A percentile compares a stretch with the other conserved stretches of the same genome.
phyloP scores from a whole-genome alignment of 2,797 vertebrate genomes.

The Acridotheres tristis region DNA sequence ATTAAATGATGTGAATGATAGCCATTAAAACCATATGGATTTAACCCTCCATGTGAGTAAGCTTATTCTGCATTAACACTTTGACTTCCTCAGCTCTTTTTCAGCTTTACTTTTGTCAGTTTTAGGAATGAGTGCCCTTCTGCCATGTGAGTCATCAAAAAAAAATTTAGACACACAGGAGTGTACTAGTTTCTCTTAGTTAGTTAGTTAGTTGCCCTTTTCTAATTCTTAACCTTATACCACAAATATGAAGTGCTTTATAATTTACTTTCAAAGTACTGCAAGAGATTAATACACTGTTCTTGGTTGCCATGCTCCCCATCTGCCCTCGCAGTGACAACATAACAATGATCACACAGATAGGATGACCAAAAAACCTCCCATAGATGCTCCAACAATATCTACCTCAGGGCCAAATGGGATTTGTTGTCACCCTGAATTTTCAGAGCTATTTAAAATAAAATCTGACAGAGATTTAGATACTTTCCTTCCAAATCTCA shows the following conservation, averaged over 20 bases:
- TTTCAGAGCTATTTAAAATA: neutral
- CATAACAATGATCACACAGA: neutral
- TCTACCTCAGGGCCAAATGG: neutral
- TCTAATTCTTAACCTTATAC: neutral
- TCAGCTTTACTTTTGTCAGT: constrained; percentile 12
- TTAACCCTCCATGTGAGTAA: neutral
- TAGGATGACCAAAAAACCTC: neutral
- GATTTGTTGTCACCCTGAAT: neutral
- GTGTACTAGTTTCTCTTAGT: neutral
- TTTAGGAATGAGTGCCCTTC: neutral
- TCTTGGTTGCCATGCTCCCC: neutral
- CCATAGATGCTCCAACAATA: neutral
- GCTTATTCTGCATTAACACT: neutral
- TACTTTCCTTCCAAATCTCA: neutral
- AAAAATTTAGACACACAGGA: neutral
- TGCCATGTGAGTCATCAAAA: neutral
- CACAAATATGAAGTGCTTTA: neutral
- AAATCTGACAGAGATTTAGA: neutral
- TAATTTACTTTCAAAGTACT: neutral
- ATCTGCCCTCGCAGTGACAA: neutral
- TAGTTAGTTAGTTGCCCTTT: neutral
- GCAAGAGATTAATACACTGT: neutral
- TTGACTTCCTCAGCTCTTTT: constrained; percentile 2
- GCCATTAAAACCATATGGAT: constrained; percentile 19
- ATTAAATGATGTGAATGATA: constrained; percentile 12